Base-by-base conservation (phyloP, 1,140 invertebrate genomes). In the Brachionus manjavacas region DNA sequence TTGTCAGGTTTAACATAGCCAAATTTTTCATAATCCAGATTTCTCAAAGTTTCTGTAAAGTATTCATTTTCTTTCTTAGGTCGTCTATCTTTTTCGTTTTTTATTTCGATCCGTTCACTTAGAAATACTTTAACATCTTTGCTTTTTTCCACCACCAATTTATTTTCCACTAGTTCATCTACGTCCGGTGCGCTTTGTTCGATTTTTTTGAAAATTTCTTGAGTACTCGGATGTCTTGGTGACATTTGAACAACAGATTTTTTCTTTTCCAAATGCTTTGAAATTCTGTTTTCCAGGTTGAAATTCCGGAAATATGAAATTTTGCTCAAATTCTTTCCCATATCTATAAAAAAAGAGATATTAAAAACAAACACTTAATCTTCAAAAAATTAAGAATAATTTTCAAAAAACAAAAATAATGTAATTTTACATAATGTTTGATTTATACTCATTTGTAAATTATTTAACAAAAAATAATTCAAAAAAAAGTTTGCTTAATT, bases 61-160 rank as follows among this genome's bases (percentile, higher is more conserved):
- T 25, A 23, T 28, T 81, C 79, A 35, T 81, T 81, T 16, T 81
- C 79, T 64, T 81, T 81, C 46, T 68, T 81, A 8, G 79, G 79
- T n/a, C 79, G 4, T 64, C 64, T 81, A 35, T 81, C 79, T 43
- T 64, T 68, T n/a, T 43, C 31, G 12, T 20, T 35, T 31, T 64
- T 20, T 31, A 60, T 80, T 14, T 39, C 52, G 12, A 46, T 20
- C 6, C 79, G 49, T n/a, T 81, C 72, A 49, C 9, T 16, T 43
- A 46, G 46, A n/a, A 49, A 49, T 1, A 76, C 41, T 49, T 76
- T 76, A 4, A 76, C 72, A 49, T 76, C 31, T 76, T 76, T 76
- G 25, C 41, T 76, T 49, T 49, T 76, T 76, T 76, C 72, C 4
- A 76, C 72, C 20, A 76, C 16, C 28, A 49, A 0, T 12, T 49